Base-by-base conservation (phyloP, 2,888 invertebrate species). In the Gisinianus flammeolus region DNA sequence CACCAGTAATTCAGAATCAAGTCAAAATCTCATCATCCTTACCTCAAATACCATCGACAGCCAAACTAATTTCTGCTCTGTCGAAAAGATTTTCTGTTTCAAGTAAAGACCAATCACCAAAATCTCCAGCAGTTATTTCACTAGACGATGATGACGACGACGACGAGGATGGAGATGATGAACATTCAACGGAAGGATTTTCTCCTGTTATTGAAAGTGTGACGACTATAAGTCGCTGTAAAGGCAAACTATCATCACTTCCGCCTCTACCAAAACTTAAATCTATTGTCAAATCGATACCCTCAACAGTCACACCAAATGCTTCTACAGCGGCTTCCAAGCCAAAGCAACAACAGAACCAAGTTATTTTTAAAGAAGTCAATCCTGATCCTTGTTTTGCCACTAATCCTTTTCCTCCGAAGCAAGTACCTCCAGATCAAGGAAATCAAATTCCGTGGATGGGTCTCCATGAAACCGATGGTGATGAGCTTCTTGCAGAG, bases 121-220 rank as follows among this genome's bases (percentile, higher is more conserved):
- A 3, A 30, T 69, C 69, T 19, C 69, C 69, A n/a, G 69, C 30
- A 16, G 12, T 69, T 10, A 35, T 69, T 19, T 69, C 31, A 19
- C 5, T 69, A 35, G 35, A 35, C 12, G 35, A 35, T 35, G 35
- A 35, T 35, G 35, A 35, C 12, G 35, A n/a, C n/a, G 35, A 35
- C 12, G 35, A 35, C 12, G 35, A 35, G 5, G 35, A 35, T 35
- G 35, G 12, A 8, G 35, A 35, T 35, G 35, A 35, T 35, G 35
- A 35, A 8, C 5, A 35, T 12, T 35, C 35, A 35, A 35, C 5
- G 5, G 5, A 5, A 35, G 35, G 35, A 35, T 35, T 35, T 35
- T 35, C 35, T 8, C 35, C 35, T 35, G 35, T 35, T 8, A 35
- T 35, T 8, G 35, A 35, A 35, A 35, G 35, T 35, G 35, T 35